Percentiles rank a stretch among this genome's conserved stretches.
Conservation (phyloP, 2,797 vertebrate species). For the Oreochromis grahami region DNA sequence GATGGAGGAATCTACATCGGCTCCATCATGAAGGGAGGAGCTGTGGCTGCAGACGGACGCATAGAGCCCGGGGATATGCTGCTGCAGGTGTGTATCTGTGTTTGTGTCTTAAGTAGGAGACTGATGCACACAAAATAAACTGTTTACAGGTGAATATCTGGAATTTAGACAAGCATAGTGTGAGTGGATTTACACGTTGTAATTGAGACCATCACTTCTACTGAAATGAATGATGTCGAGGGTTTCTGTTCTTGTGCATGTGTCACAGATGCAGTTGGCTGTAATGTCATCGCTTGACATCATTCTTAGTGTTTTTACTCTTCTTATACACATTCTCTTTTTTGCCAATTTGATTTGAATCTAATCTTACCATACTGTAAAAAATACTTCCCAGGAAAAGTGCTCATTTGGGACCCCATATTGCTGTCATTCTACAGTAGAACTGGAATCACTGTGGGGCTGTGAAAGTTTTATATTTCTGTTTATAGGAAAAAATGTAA, state of each 20-base stretch:
- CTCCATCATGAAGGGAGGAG: constrained; percentile 88
- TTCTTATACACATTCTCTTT: background rate
- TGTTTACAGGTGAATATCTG: background rate
- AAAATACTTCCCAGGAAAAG: background rate
- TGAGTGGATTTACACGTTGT: background rate
- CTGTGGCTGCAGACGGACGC: constrained; percentile 87
- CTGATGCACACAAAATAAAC: background rate
- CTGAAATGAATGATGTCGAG: background rate
- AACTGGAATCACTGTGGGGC: background rate
- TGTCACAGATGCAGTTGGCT: background rate
- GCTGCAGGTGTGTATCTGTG: constrained; percentile 71
- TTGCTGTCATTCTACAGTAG: background rate
- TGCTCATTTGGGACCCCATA: background rate
- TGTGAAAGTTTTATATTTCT: background rate
- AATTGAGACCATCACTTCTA: background rate
- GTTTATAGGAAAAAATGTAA: background rate
- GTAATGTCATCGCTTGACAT: background rate
- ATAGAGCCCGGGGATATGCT: constrained; percentile 83
- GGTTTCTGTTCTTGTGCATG: background rate
- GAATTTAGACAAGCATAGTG: background rate
- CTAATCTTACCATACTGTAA: background rate
- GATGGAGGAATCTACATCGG: constrained; percentile 94
- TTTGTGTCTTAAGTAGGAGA: background rate
- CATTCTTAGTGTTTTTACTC: background rate
- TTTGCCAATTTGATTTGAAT: background rate